Conservation (phyloP, 2,113 vertebrate genomes). For the Fregata magnificens region DNA sequence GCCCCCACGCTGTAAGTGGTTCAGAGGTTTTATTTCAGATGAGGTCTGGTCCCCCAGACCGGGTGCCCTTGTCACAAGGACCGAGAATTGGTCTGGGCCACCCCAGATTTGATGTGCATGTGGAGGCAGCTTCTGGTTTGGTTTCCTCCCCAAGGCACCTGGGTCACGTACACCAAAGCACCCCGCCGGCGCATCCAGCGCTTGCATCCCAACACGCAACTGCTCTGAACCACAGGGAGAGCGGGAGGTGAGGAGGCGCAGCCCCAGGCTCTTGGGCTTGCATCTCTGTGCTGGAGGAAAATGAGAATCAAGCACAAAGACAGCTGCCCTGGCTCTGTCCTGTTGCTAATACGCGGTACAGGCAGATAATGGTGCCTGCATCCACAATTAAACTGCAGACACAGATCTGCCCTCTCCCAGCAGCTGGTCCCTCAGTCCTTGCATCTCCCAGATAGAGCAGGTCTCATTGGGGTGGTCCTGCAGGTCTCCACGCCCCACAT, state of each 20-base stretch:
- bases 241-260: rapidly evolving
- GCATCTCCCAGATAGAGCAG: background rate
- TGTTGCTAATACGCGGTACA: background rate
- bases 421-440: background rate
- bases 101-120: background rate
- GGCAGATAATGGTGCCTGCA: background rate
- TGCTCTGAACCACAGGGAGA: background rate
- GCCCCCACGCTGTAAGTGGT: rapidly evolving
- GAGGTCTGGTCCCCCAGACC: background rate
- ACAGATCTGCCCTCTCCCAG: background rate
- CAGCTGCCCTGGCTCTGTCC: background rate
- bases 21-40: background rate
- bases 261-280: background rate
- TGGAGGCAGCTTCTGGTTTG: background rate
- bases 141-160: background rate
- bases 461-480: background rate
- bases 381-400: background rate
- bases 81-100: background rate
- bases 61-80: background rate
- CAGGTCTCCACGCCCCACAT: background rate
- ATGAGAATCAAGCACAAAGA: rapidly evolving
- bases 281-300: background rate
- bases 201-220: background rate
- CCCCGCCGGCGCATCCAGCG: background rate
- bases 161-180: background rate